A percentile compares a stretch with the other conserved stretches of the same genome.
phyloP scores from a whole-genome alignment of 1,140 invertebrate genomes.

The Drosophila virilis region DNA sequence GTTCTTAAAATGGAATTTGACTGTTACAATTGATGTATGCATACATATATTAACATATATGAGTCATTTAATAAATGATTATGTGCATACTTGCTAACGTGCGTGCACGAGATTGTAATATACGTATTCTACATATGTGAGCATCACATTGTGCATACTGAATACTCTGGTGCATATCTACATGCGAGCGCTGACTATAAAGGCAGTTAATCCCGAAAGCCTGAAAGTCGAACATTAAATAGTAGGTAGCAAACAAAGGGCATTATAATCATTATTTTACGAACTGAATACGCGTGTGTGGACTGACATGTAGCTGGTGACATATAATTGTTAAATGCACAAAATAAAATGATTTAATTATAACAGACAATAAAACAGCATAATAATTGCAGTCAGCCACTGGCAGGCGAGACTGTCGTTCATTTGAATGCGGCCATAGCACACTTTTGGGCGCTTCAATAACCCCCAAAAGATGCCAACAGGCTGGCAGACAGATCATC shows the following conservation, averaged over 20 bases:
- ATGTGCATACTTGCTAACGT: constrained; percentile 11
- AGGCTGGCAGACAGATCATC: constrained; percentile 18
- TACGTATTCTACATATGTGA: not conserved
- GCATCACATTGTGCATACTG: constrained; percentile 1
- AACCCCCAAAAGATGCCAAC: constrained; percentile 52
- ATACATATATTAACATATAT: constrained; percentile 74
- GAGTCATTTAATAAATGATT: constrained; percentile 78
- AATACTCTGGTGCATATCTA: constrained; percentile 18
- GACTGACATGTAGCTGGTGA: constrained; percentile 29
- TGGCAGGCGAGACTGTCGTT: constrained; percentile 30
- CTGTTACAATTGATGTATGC: not conserved
- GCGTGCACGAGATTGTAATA: not conserved
- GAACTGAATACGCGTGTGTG: constrained; percentile 4
- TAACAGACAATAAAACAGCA: constrained; percentile 79
- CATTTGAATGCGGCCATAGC: constrained; percentile 42
- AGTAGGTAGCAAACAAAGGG: constrained; percentile 27
- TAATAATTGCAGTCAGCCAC: constrained; percentile 71
- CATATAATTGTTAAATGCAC: constrained; percentile 72
- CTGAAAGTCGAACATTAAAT: constrained; percentile 66
- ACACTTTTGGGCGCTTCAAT: constrained; percentile 48
- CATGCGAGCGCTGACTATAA: constrained; percentile 39
- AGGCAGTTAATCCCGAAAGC: constrained; percentile 73
- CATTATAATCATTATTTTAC: constrained; percentile 41
- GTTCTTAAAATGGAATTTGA: constrained; percentile 29
- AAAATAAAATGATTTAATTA: constrained; percentile 83